Percentiles rank a stretch among this genome's conserved stretches.
Evolutionary conservation across 2,888 invertebrate species (phyloP).

Genomic region (Sthenelais limicola): DNA sequence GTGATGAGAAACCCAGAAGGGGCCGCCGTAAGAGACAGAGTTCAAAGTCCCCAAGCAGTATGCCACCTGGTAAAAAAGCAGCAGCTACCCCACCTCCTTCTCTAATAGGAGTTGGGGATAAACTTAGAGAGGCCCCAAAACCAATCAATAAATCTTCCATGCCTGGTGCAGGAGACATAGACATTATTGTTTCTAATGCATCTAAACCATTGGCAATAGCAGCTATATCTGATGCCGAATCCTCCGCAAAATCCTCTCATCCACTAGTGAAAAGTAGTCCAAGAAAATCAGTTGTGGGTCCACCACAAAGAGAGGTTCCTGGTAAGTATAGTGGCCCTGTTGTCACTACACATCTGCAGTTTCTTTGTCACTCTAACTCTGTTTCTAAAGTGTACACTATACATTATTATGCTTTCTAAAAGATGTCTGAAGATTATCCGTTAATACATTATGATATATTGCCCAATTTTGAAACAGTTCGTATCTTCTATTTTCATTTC

Average conservation of each 20-base stretch:
- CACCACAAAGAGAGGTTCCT: slow-evolving; percentile 22
- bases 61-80: slow-evolving; percentile 32
- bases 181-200: slow-evolving; percentile 44
- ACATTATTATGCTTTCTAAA: background rate
- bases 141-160: background rate
- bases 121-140: background rate
- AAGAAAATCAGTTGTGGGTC: slow-evolving; percentile 10
- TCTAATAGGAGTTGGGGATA: background rate
- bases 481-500: too few relatives aligned
- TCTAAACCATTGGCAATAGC: slow-evolving; percentile 46
- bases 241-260: slow-evolving; percentile 39
- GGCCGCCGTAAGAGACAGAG: slow-evolving; percentile 36
- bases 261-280: slow-evolving; percentile 16
- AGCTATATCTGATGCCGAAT: slow-evolving; percentile 44
- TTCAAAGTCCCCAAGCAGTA: slow-evolving; percentile 34
- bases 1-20: slow-evolving; percentile 42
- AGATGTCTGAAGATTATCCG: background rate
- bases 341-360: too few relatives aligned
- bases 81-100: slow-evolving; percentile 15
- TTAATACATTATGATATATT: background rate
- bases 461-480: too few relatives aligned
- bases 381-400: background rate
- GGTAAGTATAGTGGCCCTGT: too few relatives aligned
- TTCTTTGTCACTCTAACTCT: too few relatives aligned
- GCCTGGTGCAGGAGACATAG: slow-evolving; percentile 35